Evolutionary conservation across 2,797 vertebrate genomes (phyloP).

Genomic region (Enteromius viviparus): DNA sequence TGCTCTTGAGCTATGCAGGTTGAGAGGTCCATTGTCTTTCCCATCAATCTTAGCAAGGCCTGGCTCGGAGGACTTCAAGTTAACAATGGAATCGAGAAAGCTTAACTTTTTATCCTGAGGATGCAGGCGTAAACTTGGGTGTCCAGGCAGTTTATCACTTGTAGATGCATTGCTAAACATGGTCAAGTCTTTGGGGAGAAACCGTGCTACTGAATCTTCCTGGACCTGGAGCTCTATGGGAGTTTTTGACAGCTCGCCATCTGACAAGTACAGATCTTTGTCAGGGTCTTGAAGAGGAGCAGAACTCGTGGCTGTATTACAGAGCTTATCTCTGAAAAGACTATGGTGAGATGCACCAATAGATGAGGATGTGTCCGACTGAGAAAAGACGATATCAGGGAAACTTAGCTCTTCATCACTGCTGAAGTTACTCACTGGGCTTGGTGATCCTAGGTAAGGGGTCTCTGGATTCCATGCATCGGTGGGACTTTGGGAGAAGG

Average conservation of each 20-base stretch:
- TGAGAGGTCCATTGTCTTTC: slow-evolving; percentile 73
- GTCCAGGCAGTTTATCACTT: slow-evolving; percentile 34
- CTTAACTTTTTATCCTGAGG: slow-evolving; percentile 63
- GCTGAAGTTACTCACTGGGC: slow-evolving; percentile 78
- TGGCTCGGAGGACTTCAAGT: slow-evolving; percentile 63
- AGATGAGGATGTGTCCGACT: slow-evolving; percentile 68
- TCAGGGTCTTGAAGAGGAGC: slow-evolving; percentile 63
- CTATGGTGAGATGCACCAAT: slow-evolving; percentile 67
- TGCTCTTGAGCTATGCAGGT: slow-evolving; percentile 67
- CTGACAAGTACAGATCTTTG: slow-evolving; percentile 59
- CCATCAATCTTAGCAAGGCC: slow-evolving; percentile 63
- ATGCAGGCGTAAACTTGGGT: slow-evolving; percentile 55
- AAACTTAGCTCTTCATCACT: slow-evolving; percentile 78
- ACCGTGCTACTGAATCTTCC: slow-evolving; percentile 65
- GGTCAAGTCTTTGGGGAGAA: slow-evolving; percentile 57
- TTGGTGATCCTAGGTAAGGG: slow-evolving; percentile 80
- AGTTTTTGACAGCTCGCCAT: slow-evolving; percentile 67
- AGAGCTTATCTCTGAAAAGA: slow-evolving; percentile 69
- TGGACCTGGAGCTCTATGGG: slow-evolving; percentile 62
- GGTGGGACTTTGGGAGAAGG: slow-evolving; percentile 81
- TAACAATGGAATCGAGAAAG: slow-evolving; percentile 53
- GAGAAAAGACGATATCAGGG: slow-evolving; percentile 73
- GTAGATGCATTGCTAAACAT: slow-evolving; percentile 47
- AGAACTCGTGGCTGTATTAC: slow-evolving; percentile 65
- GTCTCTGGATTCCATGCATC: slow-evolving; percentile 80